phyloP scores from a whole-genome alignment of 1,140 invertebrate genomes.

The Hermatobates lingyangjiaoensis region DNA sequence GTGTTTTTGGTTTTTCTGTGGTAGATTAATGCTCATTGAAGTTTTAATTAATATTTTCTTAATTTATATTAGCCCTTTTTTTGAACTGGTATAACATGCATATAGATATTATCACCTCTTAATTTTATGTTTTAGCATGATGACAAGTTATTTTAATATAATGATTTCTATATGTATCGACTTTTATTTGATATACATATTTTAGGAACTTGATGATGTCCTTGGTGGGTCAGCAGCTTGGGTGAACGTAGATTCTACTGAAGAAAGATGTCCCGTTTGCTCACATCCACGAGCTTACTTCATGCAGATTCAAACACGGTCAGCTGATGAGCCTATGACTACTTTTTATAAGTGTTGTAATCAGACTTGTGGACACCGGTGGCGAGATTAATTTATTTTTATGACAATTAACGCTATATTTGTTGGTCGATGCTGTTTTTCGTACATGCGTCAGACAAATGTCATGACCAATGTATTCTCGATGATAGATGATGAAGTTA shows the following conservation, averaged over 20 bases:
- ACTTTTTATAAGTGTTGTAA: constrained; percentile 95
- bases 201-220: constrained; percentile 89
- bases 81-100: no score
- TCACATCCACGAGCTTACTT: constrained; percentile 77
- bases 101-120: no score
- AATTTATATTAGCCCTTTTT: no score
- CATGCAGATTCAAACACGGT: constrained; percentile 92
- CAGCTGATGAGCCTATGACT: constrained; percentile 98
- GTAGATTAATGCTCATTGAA: no score
- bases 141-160: no score
- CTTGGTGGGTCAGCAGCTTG: constrained; percentile 80
- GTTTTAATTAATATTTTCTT: no score
- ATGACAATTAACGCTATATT: neutral
- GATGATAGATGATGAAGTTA: constrained; percentile 22
- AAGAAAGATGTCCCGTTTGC: constrained; percentile 82
- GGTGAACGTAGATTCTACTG: constrained; percentile 91
- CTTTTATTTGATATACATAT: no score
- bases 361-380: constrained; percentile 72
- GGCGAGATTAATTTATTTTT: constrained; percentile 57
- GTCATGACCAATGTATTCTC: constrained; percentile 8
- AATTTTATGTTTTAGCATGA: no score
- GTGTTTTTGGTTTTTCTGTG: no score
- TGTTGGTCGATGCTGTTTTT: neutral
- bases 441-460: neutral
- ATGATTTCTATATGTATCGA: no score